Conservation (phyloP, 2,113 vertebrate species). For the Phoxinus phoxinus region DNA sequence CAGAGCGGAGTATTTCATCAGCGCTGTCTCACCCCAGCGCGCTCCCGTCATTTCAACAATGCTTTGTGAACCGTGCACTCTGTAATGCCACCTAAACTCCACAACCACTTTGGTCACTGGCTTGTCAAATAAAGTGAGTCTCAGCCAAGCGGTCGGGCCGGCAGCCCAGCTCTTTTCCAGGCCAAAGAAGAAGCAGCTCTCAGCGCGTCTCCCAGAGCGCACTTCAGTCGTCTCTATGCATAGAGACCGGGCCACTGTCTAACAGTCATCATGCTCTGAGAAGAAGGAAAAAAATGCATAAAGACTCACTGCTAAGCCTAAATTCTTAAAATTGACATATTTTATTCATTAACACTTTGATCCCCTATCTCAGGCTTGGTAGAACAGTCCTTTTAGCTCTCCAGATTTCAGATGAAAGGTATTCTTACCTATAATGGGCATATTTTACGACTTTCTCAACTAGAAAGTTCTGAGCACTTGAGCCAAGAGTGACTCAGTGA, state of each 20-base stretch:
- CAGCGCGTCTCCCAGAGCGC: not conserved
- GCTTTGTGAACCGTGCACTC: slow-evolving; percentile 49
- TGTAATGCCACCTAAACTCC: slow-evolving; percentile 50
- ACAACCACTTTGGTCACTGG: slow-evolving; percentile 51
- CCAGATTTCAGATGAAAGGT: not conserved
- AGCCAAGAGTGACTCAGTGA: slow-evolving; percentile 32
- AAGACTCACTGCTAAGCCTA: not conserved
- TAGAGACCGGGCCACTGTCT: not conserved
- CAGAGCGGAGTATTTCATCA: not conserved
- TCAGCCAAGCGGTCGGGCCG: slow-evolving; percentile 24
- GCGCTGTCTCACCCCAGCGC: slow-evolving; percentile 23
- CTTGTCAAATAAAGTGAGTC: slow-evolving; percentile 50
- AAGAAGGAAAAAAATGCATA: not conserved
- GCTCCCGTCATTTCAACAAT: slow-evolving; percentile 35
- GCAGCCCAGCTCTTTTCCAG: slow-evolving; percentile 10
- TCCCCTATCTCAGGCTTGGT: slow-evolving; percentile 13
- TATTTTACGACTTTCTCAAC: slow-evolving; percentile 29
- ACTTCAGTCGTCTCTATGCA: not conserved
- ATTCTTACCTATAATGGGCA: slow-evolving; percentile 39
- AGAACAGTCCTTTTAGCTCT: slow-evolving; percentile 18
- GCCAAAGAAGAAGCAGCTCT: slow-evolving; percentile 20
- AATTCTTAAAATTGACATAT: slow-evolving; percentile 35
- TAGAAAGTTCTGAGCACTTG: slow-evolving; percentile 40
- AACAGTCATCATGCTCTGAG: not conserved
- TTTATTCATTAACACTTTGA: slow-evolving; percentile 43